Percentiles rank a stretch among this genome's conserved stretches.
Evolutionary conservation across 2,113 vertebrate genomes (phyloP).

Genomic region (Dinomys branickii): DNA sequence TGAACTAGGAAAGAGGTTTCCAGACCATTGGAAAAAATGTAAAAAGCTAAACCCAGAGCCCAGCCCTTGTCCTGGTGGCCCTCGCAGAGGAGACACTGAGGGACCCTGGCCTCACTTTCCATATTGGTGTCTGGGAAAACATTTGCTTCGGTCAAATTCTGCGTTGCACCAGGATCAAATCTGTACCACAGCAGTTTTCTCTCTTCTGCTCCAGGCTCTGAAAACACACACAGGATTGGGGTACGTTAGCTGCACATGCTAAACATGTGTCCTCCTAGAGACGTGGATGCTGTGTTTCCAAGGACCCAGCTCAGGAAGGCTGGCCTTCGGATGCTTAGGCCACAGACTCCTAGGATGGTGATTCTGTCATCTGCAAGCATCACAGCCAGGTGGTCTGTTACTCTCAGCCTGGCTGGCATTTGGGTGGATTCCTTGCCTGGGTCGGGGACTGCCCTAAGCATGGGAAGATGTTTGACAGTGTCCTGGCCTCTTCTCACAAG

Average conservation of each 20-base stretch:
- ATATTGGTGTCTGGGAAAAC: background rate
- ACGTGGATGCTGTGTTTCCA: rapidly evolving
- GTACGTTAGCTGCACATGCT: background rate
- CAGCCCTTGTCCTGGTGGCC: background rate
- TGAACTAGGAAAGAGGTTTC: background rate
- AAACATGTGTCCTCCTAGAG: background rate
- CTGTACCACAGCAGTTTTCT: background rate
- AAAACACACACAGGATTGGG: rapidly evolving
- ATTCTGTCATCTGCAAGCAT: background rate
- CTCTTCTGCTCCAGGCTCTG: background rate
- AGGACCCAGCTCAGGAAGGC: background rate
- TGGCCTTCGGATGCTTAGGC: background rate
- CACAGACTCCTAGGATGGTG: background rate
- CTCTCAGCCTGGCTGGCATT: rapidly evolving
- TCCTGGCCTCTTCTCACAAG: background rate
- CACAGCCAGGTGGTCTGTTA: background rate
- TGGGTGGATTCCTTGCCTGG: background rate
- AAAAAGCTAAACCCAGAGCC: background rate
- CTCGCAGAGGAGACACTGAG: background rate
- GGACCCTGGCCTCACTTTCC: background rate
- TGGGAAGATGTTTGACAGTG: background rate
- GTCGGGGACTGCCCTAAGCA: background rate
- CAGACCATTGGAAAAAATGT: background rate
- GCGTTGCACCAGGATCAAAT: background rate
- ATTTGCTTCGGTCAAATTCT: background rate